Conservation (phyloP, 2,888 invertebrate genomes). For the Mellilla xanthometata region DNA sequence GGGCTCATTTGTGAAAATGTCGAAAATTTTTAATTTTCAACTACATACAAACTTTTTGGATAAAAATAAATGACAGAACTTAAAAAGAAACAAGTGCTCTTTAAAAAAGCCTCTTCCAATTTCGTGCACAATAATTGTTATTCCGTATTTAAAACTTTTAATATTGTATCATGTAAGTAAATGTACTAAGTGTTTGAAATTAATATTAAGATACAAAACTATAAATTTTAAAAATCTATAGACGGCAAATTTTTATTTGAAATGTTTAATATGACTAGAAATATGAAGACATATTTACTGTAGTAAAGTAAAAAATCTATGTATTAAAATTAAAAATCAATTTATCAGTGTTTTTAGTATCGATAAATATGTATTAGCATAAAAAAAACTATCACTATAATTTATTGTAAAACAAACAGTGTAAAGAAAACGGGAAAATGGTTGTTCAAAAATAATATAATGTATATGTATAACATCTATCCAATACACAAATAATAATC, state of each 20-base stretch:
- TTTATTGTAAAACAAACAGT: constrained; percentile 30
- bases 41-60: constrained; percentile 27
- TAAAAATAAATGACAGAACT: constrained; percentile 12
- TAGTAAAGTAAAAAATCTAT: constrained; percentile 53
- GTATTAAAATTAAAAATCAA: constrained; percentile 48
- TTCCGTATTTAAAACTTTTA: constrained; percentile 58
- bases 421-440: constrained; percentile 35
- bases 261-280: constrained; percentile 45
- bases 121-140: constrained; percentile 52
- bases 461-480: constrained; percentile 47
- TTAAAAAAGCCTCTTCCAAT: constrained; percentile 31
- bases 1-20: constrained; percentile 67
- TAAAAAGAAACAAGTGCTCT: constrained; percentile 25
- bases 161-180: constrained; percentile 52
- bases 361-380: constrained; percentile 40
- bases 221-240: constrained; percentile 50
- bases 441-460: constrained; percentile 51
- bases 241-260: constrained; percentile 40
- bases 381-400: constrained; percentile 26
- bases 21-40: constrained; percentile 57
- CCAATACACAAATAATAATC: constrained; percentile 73
- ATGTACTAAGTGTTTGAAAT: constrained; percentile 66
- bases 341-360: constrained; percentile 50
- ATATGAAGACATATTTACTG: constrained; percentile 62
- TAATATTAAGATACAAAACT: constrained; percentile 36